Evolutionary conservation across 2,888 invertebrate species (phyloP), one percentile per base, ranked within the genome.

Genomic region (Eudemis profundana): DNA sequence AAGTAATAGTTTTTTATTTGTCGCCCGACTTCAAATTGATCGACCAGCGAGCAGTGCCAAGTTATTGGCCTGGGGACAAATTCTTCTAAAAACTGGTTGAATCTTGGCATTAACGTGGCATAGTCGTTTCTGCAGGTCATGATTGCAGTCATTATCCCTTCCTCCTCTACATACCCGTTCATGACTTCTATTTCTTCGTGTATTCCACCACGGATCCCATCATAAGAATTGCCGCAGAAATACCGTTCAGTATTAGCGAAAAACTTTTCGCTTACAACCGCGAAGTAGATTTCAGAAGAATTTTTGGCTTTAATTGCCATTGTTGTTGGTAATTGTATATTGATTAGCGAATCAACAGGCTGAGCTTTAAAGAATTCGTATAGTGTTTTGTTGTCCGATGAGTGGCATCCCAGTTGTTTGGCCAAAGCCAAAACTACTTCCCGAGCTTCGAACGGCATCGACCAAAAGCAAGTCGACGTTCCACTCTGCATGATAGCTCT

Each of bases 401-500:
- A 56, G 29, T 56, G 29, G 15, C 56, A 56, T 29, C 56, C 56
- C 15, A 56, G 19, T 44, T 56, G 56, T 56, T 44, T 56, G 8
- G 56, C 56, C n/a, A 56, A 84, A 23, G 77, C 57, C 19, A 75
- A 81, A 0, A 86, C 89, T 3, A 89, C 71, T 63, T 81, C 69
- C 63, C 71, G 78, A 0, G 85, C 93, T 21, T 94, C 77, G 5
- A 72, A 74, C 0, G 71, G 83, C 50, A 83, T 85, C 0, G 94
- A 89, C 93, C 93, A 94, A 0, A 93, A 90, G 74, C 92, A 90
- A 14, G 93, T 85, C 0, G 93, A 88, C 0, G 94, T 93, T 0
- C 96, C 96, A 72, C 96, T 96, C 76, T 96, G 95, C 1, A 94
- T 89, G 44, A 96, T 96, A 0, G 93, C 89, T 69, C 83, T 82